These are phyloP conservation scores for Itoplectis maculator DNA, from an alignment of 2,888 invertebrate genomes.

Conservation along the genomic window DNA sequence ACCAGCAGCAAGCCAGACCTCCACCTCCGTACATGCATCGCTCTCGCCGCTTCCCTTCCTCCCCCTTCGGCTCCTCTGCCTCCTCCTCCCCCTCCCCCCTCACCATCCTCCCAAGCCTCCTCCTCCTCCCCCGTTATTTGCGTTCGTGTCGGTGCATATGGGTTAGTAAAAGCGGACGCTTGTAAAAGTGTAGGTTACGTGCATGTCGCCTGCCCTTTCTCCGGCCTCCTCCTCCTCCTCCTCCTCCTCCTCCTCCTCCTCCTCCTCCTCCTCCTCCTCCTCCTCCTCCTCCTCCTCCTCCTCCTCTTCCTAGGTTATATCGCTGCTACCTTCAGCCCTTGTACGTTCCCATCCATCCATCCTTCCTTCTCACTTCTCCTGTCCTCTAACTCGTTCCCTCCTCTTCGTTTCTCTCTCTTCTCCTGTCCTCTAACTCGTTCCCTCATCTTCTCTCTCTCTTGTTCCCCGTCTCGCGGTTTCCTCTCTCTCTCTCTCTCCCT, in stretches of 20 bases:
- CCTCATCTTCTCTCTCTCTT: conserved; percentile 48
- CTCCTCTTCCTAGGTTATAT: conserved; percentile 47
- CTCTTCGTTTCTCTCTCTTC: conserved; percentile 53
- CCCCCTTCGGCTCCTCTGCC: conserved; percentile 40
- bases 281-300: conserved; percentile 41
- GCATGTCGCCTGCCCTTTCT: conserved; percentile 39
- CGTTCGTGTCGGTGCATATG: conserved; percentile 76
- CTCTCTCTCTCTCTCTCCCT: conserved; percentile 59
- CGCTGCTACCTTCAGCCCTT: conserved; percentile 25
- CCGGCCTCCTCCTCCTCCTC: conserved; percentile 37
- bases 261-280: conserved; percentile 39
- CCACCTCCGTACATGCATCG: conserved; percentile 40
- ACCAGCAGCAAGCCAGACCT: conserved; percentile 74
- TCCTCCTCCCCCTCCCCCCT: conserved; percentile 72
- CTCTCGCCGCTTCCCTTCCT: conserved; percentile 56
- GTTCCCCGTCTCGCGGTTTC: conserved; percentile 45
- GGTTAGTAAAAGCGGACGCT: conserved; percentile 58
- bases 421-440: conserved; percentile 43
- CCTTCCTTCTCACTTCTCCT: conserved; percentile 42
- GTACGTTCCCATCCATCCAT: conserved; percentile 46
- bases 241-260: conserved; percentile 44
- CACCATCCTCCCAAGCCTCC: too few species aligned
- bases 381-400: conserved; percentile 42
- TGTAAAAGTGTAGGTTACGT: conserved; percentile 38
- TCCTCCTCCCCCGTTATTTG: conserved; percentile 76